These are phyloP conservation scores for Iguana delicatissima DNA, from an alignment of 2,797 vertebrate genomes.

Conservation along the genomic window DNA sequence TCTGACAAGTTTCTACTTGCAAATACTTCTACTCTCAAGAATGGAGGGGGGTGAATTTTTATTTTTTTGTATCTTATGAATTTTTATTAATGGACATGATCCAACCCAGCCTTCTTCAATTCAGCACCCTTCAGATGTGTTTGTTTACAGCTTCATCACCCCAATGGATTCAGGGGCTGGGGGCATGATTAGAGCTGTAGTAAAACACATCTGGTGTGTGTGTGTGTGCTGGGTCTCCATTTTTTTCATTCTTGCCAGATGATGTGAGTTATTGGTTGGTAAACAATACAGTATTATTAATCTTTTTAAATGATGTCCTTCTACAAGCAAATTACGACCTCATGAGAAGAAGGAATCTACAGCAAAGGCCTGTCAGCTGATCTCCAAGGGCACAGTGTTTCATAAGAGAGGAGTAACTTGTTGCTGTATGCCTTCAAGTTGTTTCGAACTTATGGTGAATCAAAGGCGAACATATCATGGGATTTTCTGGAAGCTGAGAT, in stretches of 20 bases:
- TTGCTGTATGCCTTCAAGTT: no score
- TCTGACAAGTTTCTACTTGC: not conserved
- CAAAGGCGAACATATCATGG: no score
- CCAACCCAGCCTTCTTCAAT: not conserved
- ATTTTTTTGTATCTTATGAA: not conserved
- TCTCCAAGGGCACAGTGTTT: not conserved
- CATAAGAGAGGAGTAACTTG: not conserved
- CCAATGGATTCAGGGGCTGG: no score
- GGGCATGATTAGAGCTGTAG: not conserved
- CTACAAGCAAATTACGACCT: not conserved
- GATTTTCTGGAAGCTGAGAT: no score
- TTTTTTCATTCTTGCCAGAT: not conserved
- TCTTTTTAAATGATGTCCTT: not conserved
- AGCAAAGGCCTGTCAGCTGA: not conserved
- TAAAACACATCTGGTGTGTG: not conserved
- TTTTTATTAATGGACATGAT: not conserved
- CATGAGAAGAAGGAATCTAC: not conserved
- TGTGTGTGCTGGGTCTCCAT: not conserved
- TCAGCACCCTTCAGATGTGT: not conserved
- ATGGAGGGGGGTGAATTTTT: conserved; percentile 25
- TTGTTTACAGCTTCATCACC: not conserved
- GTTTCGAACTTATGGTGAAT: no score
- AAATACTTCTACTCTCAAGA: conserved; percentile 29
- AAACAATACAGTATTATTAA: not conserved
- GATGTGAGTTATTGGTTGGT: not conserved